Evolutionary conservation across 2,797 vertebrate genomes (phyloP).

Genomic region (Halcyon chelicuti): DNA sequence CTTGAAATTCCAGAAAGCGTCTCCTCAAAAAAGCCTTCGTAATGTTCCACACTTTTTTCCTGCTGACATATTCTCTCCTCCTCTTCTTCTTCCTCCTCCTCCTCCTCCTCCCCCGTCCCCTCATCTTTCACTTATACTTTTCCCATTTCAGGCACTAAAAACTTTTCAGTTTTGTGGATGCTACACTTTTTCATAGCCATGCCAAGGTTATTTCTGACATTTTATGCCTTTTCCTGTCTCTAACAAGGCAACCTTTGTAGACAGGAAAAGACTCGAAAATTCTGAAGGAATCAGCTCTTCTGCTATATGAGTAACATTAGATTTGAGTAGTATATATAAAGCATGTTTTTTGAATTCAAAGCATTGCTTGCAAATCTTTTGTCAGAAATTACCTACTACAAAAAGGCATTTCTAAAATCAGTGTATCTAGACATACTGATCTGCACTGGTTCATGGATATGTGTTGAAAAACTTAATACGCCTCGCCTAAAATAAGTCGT

Average conservation of each 20-base stretch:
- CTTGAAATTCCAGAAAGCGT: constrained; percentile 82
- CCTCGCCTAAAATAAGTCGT: not conserved
- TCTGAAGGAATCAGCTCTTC: not conserved
- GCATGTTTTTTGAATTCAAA: not conserved
- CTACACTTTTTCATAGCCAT: constrained; percentile 14
- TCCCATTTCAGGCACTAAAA: constrained; percentile 65
- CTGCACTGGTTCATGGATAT: not conserved
- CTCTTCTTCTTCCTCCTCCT: not conserved
- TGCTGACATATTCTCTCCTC: constrained; percentile 29
- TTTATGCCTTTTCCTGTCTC: constrained; percentile 7
- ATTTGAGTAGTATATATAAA: not conserved
- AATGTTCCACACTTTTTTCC: constrained; percentile 80
- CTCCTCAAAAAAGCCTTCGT: constrained; percentile 85
- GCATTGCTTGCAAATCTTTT: not conserved
- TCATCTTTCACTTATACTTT: constrained; percentile 43
- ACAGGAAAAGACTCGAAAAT: constrained; percentile 15
- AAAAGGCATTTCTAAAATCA: constrained; percentile 29
- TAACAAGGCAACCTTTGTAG: constrained; percentile 5
- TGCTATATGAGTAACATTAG: not conserved
- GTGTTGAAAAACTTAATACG: constrained; percentile 21
- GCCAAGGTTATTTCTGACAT: constrained; percentile 66
- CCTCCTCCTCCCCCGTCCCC: not conserved
- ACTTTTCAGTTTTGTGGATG: constrained; percentile 44
- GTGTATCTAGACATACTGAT: not conserved
- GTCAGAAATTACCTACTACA: constrained; percentile 64